These are phyloP conservation scores for Nannoperca australis DNA, from an alignment of 2,797 vertebrate species.

Conservation along the genomic window DNA sequence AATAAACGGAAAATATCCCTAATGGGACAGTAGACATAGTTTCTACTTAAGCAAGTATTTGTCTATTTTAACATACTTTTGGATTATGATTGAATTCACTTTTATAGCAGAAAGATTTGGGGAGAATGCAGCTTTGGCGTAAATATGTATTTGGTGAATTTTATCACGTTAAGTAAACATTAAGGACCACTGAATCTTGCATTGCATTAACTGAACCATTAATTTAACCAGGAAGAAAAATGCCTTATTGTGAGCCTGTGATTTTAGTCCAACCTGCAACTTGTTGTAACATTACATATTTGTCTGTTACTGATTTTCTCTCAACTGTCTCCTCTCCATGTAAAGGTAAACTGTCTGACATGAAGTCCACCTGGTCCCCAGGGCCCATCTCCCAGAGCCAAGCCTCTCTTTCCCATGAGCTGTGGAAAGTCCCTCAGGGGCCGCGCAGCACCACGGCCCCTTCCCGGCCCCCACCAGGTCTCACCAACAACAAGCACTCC, in stretches of 20 bases:
- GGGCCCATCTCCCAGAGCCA: constrained; percentile 95
- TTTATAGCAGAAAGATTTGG: neutral
- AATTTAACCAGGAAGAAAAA: too few species aligned
- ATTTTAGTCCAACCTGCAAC: neutral
- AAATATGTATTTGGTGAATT: neutral
- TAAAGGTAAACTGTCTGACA: constrained; percentile 95
- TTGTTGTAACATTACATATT: neutral
- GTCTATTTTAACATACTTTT: neutral
- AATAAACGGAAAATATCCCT: neutral
- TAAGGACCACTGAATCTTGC: neutral
- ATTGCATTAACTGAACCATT: neutral
- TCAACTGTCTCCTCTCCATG: neutral
- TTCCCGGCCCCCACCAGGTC: constrained; percentile 94
- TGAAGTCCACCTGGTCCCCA: constrained; percentile 97
- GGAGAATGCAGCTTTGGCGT: neutral
- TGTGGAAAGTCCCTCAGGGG: constrained; percentile 95
- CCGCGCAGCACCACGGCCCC: constrained; percentile 92
- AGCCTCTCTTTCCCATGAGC: constrained; percentile 95
- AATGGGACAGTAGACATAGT: neutral
- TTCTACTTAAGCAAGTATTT: neutral
- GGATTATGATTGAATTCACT: too few species aligned
- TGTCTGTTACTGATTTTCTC: neutral
- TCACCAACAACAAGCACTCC: constrained; percentile 94
- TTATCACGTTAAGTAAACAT: neutral
- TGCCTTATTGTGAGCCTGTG: neutral